These are phyloP conservation scores for Trogon surrucura DNA, from an alignment of 2,113 vertebrate species.

Conservation along the genomic window DNA sequence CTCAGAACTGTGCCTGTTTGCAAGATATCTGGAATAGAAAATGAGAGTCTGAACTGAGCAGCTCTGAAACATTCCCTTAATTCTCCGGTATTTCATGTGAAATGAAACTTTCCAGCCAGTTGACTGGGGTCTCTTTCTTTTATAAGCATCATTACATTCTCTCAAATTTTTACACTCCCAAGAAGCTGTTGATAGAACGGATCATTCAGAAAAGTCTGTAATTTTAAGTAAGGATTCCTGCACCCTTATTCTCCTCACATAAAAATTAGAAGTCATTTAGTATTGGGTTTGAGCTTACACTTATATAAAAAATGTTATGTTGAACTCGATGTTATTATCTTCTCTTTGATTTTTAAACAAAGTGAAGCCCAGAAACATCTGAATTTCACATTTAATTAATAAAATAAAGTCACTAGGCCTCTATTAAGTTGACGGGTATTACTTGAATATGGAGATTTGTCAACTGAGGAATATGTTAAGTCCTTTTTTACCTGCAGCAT, in stretches of 20 bases:
- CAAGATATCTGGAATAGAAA: not conserved
- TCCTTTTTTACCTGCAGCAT: not conserved
- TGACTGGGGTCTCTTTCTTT: not conserved
- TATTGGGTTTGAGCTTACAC: not conserved
- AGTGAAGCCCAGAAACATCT: not conserved
- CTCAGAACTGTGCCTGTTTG: not conserved
- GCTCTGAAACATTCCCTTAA: not conserved
- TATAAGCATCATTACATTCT: not conserved
- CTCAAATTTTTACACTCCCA: not conserved
- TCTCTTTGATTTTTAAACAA: not conserved
- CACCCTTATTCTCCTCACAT: not conserved
- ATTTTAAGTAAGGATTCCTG: not conserved
- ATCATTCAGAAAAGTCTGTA: not conserved
- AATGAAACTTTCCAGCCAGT: not conserved
- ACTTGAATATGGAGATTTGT: not conserved
- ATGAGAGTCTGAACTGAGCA: not conserved
- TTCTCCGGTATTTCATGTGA: not conserved
- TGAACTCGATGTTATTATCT: not conserved
- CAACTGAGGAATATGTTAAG: not conserved
- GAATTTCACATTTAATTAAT: not conserved
- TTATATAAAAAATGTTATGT: not conserved
- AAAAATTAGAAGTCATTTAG: not conserved
- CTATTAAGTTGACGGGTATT: not conserved
- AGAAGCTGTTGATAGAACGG: not conserved
- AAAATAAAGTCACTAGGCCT: not conserved